Evolutionary conservation across 2,888 invertebrate species (phyloP).

Genomic region (Calliphora vomitoria): DNA sequence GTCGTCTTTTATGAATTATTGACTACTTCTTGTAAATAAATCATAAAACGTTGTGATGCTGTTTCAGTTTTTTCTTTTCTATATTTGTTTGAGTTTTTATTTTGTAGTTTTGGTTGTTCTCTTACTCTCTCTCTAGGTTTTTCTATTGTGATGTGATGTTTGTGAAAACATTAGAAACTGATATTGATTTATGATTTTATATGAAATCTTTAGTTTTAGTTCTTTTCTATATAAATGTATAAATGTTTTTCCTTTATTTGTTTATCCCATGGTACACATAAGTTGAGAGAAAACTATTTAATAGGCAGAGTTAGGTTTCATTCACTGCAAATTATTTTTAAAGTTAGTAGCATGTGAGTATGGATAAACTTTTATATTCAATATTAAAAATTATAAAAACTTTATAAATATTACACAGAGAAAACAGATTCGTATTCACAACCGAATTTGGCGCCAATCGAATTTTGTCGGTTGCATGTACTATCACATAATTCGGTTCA

Average conservation of each 20-base stretch:
- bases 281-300: not conserved
- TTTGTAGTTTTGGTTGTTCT: constrained; percentile 27
- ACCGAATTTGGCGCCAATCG: no score
- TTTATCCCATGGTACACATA: not conserved
- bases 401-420: no score
- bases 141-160: constrained; percentile 79
- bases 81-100: constrained; percentile 19
- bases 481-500: no score
- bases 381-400: no score
- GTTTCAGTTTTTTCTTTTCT: constrained; percentile 30
- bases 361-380: no score
- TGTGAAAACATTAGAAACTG: constrained; percentile 81
- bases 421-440: no score
- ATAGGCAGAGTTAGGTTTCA: no score
- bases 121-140: constrained; percentile 7
- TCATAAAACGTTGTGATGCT: constrained; percentile 76
- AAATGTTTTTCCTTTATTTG: constrained; percentile 17
- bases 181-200: constrained; percentile 79
- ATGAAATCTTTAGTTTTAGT: constrained; percentile 37
- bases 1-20: constrained; percentile 81
- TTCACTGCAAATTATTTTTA: no score
- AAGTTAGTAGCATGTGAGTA: no score
- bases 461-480: no score
- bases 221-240: constrained; percentile 5
- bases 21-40: constrained; percentile 81